Evolutionary conservation across 2,797 vertebrate genomes (phyloP).

Genomic region (Falco cherrug): DNA sequence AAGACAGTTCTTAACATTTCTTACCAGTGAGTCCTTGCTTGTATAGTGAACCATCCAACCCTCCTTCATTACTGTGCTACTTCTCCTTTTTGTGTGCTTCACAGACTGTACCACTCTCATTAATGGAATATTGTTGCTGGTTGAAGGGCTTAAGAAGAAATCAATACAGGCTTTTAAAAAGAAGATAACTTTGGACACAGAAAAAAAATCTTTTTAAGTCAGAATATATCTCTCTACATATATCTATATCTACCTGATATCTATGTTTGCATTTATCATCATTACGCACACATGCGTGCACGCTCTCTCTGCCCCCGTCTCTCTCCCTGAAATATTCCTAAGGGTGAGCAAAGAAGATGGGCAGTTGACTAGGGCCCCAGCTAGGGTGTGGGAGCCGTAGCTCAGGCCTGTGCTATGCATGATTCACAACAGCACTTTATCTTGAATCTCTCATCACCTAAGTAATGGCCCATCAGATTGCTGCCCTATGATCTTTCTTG

Average conservation of each 20-base stretch:
- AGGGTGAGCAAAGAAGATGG: neutral
- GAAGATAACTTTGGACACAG: neutral
- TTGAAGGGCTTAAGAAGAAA: constrained; percentile 88
- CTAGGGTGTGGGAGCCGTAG: neutral
- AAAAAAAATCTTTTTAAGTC: constrained; percentile 20
- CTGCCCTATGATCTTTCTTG: neutral
- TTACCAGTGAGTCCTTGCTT: constrained; percentile 94
- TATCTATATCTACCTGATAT: neutral
- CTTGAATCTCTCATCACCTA: neutral
- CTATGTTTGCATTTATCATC: neutral
- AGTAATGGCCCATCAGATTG: neutral
- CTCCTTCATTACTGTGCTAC: constrained; percentile 93
- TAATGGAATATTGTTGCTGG: constrained; percentile 97
- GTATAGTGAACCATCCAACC: constrained; percentile 98
- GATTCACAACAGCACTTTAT: neutral
- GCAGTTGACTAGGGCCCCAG: neutral
- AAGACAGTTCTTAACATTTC: neutral
- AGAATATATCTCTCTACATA: neutral
- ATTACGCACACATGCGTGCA: neutral
- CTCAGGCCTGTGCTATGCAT: neutral
- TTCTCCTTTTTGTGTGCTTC: constrained; percentile 96
- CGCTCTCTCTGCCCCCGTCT: neutral
- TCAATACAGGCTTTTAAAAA: constrained; percentile 59
- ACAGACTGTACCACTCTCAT: constrained; percentile 97
- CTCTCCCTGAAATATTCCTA: neutral